A percentile compares a stretch with the other conserved stretches of the same genome.
These are phyloP conservation scores for Boulengeromyrus knoepffleri DNA, from an alignment of 2,113 vertebrate species.

Conservation along the genomic window DNA sequence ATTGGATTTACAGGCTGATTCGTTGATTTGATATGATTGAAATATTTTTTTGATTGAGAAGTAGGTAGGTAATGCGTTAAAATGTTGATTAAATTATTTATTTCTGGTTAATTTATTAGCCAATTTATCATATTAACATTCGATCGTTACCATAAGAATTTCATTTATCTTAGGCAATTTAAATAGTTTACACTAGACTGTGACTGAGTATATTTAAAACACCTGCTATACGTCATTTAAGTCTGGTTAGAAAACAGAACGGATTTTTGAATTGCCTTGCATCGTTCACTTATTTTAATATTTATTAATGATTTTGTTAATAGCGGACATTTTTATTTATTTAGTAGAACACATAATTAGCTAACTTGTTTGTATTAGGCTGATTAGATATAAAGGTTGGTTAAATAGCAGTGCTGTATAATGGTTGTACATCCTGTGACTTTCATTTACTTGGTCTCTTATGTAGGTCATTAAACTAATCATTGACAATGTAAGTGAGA, in stretches of 20 bases:
- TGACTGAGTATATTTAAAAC: no score
- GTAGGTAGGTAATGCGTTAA: neutral
- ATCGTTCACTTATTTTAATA: no score
- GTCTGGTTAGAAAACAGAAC: no score
- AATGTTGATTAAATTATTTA: neutral
- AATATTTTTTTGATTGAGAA: neutral
- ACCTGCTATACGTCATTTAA: no score
- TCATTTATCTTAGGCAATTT: neutral
- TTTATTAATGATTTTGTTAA: no score
- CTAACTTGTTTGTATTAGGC: neutral
- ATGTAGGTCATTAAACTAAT: neutral
- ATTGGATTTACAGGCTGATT: neutral
- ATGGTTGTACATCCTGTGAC: neutral
- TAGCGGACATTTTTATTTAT: no score
- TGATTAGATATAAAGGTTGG: neutral
- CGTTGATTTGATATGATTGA: no score
- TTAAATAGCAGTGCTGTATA: neutral
- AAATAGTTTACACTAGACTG: neutral
- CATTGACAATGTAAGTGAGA: neutral
- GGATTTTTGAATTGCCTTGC: no score
- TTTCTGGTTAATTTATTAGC: neutral
- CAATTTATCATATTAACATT: neutral
- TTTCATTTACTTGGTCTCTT: neutral
- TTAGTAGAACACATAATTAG: neutral
- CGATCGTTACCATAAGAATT: neutral